These are phyloP conservation scores for Naja naja DNA, from an alignment of 2,113 vertebrate species.

Conservation along the genomic window DNA sequence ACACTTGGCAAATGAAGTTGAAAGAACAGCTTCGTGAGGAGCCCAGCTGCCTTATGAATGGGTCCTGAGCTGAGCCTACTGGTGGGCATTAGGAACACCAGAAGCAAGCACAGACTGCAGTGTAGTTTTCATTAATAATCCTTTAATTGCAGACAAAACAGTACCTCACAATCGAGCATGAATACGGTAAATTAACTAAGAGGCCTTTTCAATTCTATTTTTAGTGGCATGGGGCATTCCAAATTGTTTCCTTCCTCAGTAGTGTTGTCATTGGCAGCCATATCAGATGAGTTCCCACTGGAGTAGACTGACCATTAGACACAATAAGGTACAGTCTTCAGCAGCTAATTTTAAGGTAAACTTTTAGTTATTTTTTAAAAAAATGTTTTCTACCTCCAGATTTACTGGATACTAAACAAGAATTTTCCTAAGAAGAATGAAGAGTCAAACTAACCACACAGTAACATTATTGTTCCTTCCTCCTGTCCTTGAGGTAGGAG, in stretches of 20 bases:
- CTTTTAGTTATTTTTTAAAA: not conserved
- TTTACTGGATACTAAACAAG: not conserved
- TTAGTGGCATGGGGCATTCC: not conserved
- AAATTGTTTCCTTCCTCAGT: not conserved
- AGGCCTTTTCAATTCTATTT: conserved; percentile 16
- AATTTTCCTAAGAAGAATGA: not conserved
- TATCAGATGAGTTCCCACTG: not conserved
- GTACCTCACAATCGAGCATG: not conserved
- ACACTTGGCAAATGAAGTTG: conserved; percentile 74
- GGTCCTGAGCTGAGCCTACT: not conserved
- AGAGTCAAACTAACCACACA: not conserved
- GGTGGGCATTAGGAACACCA: not conserved
- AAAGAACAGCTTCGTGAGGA: conserved; percentile 40
- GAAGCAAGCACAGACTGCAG: not conserved
- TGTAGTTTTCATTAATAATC: not conserved
- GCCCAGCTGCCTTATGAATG: not conserved
- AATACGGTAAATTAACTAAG: not conserved
- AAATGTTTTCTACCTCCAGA: not conserved
- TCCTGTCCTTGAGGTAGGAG: not conserved
- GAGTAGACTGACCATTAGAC: not conserved
- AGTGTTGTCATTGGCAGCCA: not conserved
- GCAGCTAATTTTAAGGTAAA: not conserved
- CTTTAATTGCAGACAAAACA: not conserved
- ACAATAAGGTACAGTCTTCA: not conserved
- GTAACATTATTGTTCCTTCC: not conserved